Evolutionary conservation across 2,888 invertebrate species (phyloP).

Genomic region (Diarsia mendica): DNA sequence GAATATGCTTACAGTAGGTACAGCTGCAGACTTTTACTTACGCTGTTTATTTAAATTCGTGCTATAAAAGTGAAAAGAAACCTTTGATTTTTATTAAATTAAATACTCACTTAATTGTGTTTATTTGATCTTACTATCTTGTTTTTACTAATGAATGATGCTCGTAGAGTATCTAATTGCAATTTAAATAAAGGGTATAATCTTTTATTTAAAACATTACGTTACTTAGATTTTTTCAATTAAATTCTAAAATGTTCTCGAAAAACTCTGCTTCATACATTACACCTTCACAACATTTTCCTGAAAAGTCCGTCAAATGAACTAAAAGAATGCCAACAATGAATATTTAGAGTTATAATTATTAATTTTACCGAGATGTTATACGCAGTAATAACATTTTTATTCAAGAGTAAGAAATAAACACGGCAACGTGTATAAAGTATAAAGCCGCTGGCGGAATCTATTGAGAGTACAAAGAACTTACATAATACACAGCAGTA

Average conservation of each 20-base stretch:
- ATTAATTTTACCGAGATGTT: conserved; percentile 80
- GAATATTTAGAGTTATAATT: conserved; percentile 73
- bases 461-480: conserved; percentile 69
- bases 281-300: conserved; percentile 6
- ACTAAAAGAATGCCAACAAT: conserved; percentile 75
- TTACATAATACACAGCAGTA: conserved; percentile 30
- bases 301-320: conserved; percentile 71
- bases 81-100: background rate
- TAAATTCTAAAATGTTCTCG: background rate
- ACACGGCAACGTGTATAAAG: conserved; percentile 67
- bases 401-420: conserved; percentile 76
- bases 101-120: background rate
- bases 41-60: conserved; percentile 54
- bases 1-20: conserved; percentile 74
- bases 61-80: conserved; percentile 4
- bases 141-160: background rate
- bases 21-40: conserved; percentile 62
- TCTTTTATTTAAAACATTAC: background rate
- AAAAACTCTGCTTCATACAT: background rate
- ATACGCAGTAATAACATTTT: conserved; percentile 81
- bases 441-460: conserved; percentile 63
- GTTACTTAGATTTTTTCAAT: background rate
- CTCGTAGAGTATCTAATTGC: background rate
- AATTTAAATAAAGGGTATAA: background rate
- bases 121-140: conserved; percentile 3